phyloP scores from a whole-genome alignment of 2,797 vertebrate species.

The Falco concolor region DNA sequence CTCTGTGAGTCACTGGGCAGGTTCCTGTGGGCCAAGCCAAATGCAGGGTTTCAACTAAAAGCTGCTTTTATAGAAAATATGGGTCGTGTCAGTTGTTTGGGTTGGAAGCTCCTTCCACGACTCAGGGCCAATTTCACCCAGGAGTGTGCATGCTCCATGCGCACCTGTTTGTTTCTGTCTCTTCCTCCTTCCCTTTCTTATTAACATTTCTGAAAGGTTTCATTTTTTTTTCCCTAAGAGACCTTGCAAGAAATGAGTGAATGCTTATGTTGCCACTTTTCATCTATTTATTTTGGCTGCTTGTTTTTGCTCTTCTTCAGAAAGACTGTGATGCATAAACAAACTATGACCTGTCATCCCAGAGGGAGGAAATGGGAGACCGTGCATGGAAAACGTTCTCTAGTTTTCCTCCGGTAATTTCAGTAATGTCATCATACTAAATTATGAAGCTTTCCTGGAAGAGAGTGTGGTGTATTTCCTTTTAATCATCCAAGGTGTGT shows the following conservation, averaged over 20 bases:
- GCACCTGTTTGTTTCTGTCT: neutral
- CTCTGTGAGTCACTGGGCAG: neutral
- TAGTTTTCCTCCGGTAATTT: neutral
- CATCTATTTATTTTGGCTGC: slow-evolving; percentile 14
- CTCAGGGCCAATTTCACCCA: neutral
- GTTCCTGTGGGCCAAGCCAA: neutral
- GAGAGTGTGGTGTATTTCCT: neutral
- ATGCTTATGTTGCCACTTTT: neutral
- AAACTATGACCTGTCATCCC: neutral
- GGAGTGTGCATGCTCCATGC: neutral
- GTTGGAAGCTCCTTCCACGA: neutral
- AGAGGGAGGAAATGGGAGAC: neutral
- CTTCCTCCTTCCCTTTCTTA: neutral
- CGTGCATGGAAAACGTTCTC: neutral
- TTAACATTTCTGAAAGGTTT: neutral
- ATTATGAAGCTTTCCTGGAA: neutral
- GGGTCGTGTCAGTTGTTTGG: neutral
- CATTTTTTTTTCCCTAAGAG: neutral
- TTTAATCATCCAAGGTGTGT: neutral
- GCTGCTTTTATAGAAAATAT: neutral
- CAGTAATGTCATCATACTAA: neutral
- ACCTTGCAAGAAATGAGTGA: neutral
- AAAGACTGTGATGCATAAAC: neutral
- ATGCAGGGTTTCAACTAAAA: neutral
- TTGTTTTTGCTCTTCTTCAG: neutral